These are phyloP conservation scores for Trachops cirrhosus DNA, from an alignment of 2,797 vertebrate genomes.

Conservation along the genomic window DNA sequence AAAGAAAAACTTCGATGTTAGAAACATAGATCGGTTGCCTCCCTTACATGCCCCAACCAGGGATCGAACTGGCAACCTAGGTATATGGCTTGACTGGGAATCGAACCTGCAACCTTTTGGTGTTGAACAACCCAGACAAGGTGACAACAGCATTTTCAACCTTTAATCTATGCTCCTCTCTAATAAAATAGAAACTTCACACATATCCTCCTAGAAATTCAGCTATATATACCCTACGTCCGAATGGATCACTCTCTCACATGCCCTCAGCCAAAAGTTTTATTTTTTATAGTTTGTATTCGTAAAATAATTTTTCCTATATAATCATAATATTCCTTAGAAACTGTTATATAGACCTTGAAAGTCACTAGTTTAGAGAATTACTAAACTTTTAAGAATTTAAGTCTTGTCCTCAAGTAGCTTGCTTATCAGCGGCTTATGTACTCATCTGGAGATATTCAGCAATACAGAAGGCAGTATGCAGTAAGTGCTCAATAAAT, in stretches of 20 bases:
- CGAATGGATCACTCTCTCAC: neutral
- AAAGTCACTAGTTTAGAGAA: neutral
- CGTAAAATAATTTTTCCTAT: neutral
- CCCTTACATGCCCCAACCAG: neutral
- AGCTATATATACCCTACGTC: neutral
- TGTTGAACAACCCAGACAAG: neutral
- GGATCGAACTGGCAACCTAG: neutral
- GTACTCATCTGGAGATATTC: neutral
- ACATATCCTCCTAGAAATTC: neutral
- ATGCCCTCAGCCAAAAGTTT: neutral
- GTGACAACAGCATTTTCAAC: neutral
- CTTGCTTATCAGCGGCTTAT: neutral
- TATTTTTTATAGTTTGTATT: neutral
- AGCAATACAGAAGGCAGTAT: neutral
- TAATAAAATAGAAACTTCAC: neutral
- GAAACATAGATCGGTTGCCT: neutral
- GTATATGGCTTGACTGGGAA: neutral
- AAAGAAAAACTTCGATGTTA: neutral
- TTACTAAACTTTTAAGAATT: slow-evolving; percentile 26
- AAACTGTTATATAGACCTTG: neutral
- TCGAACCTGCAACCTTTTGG: neutral
- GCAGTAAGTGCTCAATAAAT: neutral
- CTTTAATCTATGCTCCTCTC: slow-evolving; percentile 3
- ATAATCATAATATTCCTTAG: neutral
- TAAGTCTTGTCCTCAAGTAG: neutral